Evolutionary conservation across 2,888 invertebrate genomes (phyloP), one percentile per base, ranked within the genome.

Genomic region (Pardosa pseudoannulata): DNA sequence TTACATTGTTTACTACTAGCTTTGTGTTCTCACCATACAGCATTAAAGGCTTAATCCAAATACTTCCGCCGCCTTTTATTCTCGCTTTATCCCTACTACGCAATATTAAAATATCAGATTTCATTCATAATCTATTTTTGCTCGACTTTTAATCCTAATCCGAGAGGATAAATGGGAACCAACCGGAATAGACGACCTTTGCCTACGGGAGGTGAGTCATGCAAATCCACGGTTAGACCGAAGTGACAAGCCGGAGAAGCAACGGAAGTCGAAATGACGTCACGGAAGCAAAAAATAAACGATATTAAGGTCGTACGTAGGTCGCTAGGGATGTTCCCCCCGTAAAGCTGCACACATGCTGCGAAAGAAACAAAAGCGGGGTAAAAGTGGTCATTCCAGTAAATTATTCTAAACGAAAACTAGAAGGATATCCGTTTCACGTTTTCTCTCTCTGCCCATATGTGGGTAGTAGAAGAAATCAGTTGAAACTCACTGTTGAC

Each of bases 351-450:
- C 16, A 28, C 3, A 29, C 29, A 46, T 39, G 32, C 36, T 31
- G 0, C 23, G 50, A 56, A 23, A 68, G 41, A 68, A 78, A 70
- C 46, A 29, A 64, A 71, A 64, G 36, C 6, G 23, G 6, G 23
- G 56, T 19, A 46, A 65, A 46, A 72, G 32, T 72, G 31, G 29
- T 46, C 62, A 29, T 27, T 71, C 74, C 28, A 9, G 39, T 68
- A 29, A 28, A 81, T 56, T 23, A 56, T 56, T 56, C 19, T 56
- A 1, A 71, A 46, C 36, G 9, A 62, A 29, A 50, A 6, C 23
- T 62, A 50, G 11, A 76, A 83, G 76, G 76, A 83, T 83, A 64
- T 83, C 82, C 82, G 82, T 36, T 76, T 32, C 82, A 83, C 82
- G 82, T 62, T 75, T 75, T 75, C n/a, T n/a, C n/a, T n/a, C n/a